These are phyloP conservation scores for Hoplodrina ambigua DNA, from an alignment of 2,888 invertebrate genomes.

Conservation along the genomic window DNA sequence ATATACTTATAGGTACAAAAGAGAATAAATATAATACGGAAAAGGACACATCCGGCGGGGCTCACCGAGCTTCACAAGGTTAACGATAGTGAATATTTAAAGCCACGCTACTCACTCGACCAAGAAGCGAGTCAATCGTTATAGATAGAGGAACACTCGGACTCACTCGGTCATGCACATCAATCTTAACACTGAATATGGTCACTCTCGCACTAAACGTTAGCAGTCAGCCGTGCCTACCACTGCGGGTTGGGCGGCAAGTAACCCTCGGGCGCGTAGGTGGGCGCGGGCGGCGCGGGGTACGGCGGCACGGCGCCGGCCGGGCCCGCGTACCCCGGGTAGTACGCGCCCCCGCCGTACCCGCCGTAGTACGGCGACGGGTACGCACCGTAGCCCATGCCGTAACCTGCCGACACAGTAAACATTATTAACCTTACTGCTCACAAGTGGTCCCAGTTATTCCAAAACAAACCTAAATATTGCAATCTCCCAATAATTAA, in stretches of 20 bases:
- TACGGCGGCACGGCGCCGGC: constrained; percentile 69
- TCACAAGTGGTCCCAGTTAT: background rate
- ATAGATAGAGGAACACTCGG: constrained; percentile 46
- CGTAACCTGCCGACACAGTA: constrained; percentile 76
- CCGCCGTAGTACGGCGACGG: constrained; percentile 89
- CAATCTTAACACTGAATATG: constrained; percentile 56
- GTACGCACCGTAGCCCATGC: constrained; percentile 84
- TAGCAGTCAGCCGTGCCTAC: constrained; percentile 69
- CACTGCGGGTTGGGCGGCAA: constrained; percentile 85
- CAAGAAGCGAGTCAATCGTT: constrained; percentile 54
- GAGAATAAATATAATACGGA: constrained; percentile 65
- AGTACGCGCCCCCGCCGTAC: constrained; percentile 87
- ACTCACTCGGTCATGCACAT: constrained; percentile 55
- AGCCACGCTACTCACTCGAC: constrained; percentile 69
- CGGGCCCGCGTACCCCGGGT: constrained; percentile 75
- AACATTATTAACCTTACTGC: background rate
- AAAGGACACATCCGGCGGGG: constrained; percentile 40
- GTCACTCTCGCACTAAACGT: constrained; percentile 54
- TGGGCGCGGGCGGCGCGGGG: constrained; percentile 66
- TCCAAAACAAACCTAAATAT: background rate
- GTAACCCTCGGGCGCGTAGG: constrained; percentile 77
- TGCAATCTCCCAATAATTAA: background rate
- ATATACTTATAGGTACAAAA: constrained; percentile 53
- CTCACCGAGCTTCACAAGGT: constrained; percentile 51
- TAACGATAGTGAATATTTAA: constrained; percentile 63